Conservation (phyloP, 2,888 invertebrate species). For the Idaea straminata region DNA sequence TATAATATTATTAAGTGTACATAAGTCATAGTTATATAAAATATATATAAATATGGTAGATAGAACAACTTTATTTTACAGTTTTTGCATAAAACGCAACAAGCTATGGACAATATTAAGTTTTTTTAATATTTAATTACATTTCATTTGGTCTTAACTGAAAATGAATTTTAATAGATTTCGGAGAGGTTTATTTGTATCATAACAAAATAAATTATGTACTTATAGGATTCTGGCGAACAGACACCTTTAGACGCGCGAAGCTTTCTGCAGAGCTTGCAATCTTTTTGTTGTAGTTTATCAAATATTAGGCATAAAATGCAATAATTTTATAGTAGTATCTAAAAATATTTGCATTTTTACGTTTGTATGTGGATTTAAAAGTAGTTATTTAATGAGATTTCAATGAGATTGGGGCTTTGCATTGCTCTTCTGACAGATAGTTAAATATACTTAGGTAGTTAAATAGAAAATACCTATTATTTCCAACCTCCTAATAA, state of each 20-base stretch:
- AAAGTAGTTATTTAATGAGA: neutral
- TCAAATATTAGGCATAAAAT: slow-evolving; percentile 55
- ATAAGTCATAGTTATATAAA: slow-evolving; percentile 32
- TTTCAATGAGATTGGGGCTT: neutral
- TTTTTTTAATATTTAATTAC: slow-evolving; percentile 4
- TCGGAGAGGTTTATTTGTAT: neutral
- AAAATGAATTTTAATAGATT: neutral
- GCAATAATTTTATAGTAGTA: slow-evolving; percentile 50
- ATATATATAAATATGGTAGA: slow-evolving; percentile 41
- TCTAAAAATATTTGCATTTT: neutral
- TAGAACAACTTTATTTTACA: slow-evolving; percentile 41
- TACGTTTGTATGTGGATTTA: neutral
- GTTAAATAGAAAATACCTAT: too few relatives aligned
- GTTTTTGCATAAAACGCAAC: slow-evolving; percentile 20
- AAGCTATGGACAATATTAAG: slow-evolving; percentile 7
- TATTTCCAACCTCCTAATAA: too few relatives aligned
- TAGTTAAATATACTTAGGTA: neutral
- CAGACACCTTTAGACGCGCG: neutral
- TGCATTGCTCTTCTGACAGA: neutral
- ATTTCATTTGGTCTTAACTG: neutral
- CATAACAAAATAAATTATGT: neutral
- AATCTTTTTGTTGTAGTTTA: slow-evolving; percentile 11
- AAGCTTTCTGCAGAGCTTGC: neutral
- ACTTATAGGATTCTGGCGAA: neutral
- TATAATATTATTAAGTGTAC: slow-evolving; percentile 54